Percentiles rank a stretch among this genome's conserved stretches.
Conservation (phyloP, 2,888 invertebrate species). For the Seladonia tumulorum region DNA sequence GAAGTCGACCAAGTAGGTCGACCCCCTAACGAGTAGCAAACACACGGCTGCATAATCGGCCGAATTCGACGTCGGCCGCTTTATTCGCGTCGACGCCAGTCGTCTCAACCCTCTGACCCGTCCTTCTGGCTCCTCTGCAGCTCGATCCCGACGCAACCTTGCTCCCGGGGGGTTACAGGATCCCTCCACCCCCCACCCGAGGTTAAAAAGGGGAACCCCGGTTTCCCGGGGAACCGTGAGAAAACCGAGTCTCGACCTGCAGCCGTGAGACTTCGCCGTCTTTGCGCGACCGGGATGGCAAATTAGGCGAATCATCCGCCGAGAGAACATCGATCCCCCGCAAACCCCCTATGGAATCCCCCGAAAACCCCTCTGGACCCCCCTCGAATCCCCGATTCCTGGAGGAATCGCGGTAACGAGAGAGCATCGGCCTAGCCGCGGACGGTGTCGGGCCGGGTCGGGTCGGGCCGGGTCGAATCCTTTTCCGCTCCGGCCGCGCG, state of each 20-base stretch:
- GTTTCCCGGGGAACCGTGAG: slow-evolving; percentile 47
- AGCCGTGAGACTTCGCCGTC: slow-evolving; percentile 41
- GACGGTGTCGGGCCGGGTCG: not conserved
- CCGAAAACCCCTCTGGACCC: no score
- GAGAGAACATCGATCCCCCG: slow-evolving; percentile 40
- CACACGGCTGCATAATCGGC: slow-evolving; percentile 50
- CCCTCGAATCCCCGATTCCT: not conserved
- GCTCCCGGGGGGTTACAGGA: not conserved
- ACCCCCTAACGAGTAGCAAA: slow-evolving; percentile 55
- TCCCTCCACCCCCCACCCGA: slow-evolving; percentile 10
- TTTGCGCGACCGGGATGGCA: slow-evolving; percentile 36
- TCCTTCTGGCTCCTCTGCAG: not conserved
- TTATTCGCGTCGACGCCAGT: slow-evolving; percentile 26
- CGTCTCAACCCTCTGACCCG: slow-evolving; percentile 16
- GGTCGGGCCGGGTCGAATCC: slow-evolving; percentile 12
- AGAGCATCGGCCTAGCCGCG: slow-evolving; percentile 20
- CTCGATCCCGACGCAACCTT: not conserved
- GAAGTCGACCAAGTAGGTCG: slow-evolving; percentile 42
- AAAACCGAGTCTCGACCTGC: slow-evolving; percentile 38
- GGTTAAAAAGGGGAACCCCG: not conserved
- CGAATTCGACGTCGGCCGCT: slow-evolving; percentile 42
- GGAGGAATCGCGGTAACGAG: slow-evolving; percentile 37
- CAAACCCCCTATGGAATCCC: not conserved
- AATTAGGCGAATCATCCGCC: slow-evolving; percentile 55
- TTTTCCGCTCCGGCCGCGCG: slow-evolving; percentile 28